Percentiles rank a stretch among this genome's conserved stretches.
These are phyloP conservation scores for Nyctereutes procyonoides DNA, from an alignment of 2,113 vertebrate genomes.

Conservation along the genomic window DNA sequence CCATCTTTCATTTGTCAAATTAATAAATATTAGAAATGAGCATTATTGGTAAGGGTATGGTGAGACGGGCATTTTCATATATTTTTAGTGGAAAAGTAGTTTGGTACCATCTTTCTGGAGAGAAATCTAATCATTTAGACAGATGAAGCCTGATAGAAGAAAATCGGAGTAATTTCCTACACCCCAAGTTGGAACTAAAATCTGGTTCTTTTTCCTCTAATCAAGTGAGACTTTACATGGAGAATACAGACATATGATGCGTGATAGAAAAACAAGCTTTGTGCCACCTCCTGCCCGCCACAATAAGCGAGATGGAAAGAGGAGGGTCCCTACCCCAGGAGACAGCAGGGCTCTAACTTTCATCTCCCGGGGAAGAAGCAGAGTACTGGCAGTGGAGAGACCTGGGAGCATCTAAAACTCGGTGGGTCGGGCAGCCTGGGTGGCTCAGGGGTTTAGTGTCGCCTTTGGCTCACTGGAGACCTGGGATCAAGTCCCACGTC, in stretches of 20 bases:
- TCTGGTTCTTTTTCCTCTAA: not conserved
- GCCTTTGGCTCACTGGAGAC: too few relatives aligned
- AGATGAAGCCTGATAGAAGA: slow-evolving; percentile 23
- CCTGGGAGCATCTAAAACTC: not conserved
- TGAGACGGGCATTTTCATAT: not conserved
- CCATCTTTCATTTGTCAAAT: not conserved
- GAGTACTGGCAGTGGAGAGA: not conserved
- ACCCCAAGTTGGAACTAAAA: not conserved
- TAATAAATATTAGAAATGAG: slow-evolving; percentile 30
- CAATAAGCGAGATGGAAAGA: not conserved
- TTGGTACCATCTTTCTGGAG: slow-evolving; percentile 18
- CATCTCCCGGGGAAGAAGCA: not conserved
- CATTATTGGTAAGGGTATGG: not conserved
- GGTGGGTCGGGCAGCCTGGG: not conserved
- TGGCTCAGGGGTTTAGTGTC: too few relatives aligned
- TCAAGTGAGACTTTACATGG: not conserved
- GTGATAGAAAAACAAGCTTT: not conserved
- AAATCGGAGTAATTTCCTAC: not conserved
- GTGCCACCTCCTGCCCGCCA: not conserved
- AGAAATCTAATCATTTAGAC: slow-evolving; percentile 45
- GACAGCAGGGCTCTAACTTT: not conserved
- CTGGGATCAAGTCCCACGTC: too few relatives aligned
- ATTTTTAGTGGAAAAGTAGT: slow-evolving; percentile 18
- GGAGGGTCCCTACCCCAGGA: not conserved
- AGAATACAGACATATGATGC: not conserved